A percentile compares a stretch with the other conserved stretches of the same genome.
Conservation (phyloP, 2,113 vertebrate genomes). For the Casuarius casuarius region DNA sequence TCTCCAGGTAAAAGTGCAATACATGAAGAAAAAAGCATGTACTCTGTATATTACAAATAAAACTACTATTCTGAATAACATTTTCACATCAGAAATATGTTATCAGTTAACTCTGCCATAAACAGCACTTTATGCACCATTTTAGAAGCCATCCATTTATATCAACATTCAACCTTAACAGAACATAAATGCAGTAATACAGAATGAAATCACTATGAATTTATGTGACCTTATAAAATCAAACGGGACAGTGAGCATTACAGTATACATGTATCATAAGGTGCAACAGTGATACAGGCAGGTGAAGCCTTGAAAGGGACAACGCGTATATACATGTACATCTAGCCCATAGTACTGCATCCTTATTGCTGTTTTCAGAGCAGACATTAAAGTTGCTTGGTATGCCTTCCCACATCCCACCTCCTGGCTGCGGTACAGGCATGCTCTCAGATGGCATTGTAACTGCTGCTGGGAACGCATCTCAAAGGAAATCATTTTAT, state of each 20-base stretch:
- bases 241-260: accelerated
- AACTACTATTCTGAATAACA: not conserved
- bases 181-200: accelerated
- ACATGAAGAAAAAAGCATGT: not conserved
- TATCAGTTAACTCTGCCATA: not conserved
- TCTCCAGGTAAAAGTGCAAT: not conserved
- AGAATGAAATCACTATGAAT: accelerated
- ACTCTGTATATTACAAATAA: not conserved
- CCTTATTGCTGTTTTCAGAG: not conserved
- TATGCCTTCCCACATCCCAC: accelerated
- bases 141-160: not conserved
- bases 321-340: accelerated
- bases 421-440: not conserved
- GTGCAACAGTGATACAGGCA: not conserved
- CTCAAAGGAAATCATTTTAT: not conserved
- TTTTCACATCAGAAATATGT: not conserved
- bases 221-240: not conserved
- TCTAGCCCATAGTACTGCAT: accelerated
- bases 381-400: accelerated
- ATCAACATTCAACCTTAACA: not conserved
- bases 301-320: not conserved
- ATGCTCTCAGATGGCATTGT: accelerated
- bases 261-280: accelerated
- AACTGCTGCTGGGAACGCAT: accelerated
- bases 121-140: not conserved